Conservation (phyloP, 2,888 invertebrate genomes). For the Cheilosia urbana region DNA sequence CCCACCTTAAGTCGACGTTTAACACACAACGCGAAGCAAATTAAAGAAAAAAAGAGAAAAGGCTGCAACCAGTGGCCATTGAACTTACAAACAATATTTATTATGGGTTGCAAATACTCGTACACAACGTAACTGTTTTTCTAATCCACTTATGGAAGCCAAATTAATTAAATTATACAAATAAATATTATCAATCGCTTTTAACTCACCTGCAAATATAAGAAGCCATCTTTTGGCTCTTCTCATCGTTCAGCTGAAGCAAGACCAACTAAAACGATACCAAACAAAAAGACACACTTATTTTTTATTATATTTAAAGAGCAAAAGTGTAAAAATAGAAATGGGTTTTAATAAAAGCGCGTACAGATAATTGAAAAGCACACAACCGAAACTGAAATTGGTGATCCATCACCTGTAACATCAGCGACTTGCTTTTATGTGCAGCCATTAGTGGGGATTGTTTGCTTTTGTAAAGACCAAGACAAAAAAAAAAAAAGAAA, state of each 20-base stretch:
- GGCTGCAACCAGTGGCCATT: not conserved
- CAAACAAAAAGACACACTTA: conserved; percentile 22
- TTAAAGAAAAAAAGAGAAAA: too few species aligned
- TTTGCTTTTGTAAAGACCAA: conserved; percentile 12
- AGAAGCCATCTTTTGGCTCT: conserved; percentile 85
- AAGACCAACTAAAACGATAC: conserved; percentile 29
- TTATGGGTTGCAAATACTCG: not conserved
- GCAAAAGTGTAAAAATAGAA: conserved; percentile 10
- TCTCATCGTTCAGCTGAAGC: conserved; percentile 82
- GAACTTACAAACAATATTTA: not conserved
- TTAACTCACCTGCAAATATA: conserved; percentile 84
- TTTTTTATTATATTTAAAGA: not conserved
- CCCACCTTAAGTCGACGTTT: too few species aligned
- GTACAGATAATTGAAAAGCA: conserved; percentile 14
- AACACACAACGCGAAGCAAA: too few species aligned
- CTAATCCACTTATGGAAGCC: not conserved
- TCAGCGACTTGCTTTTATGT: conserved; percentile 16
- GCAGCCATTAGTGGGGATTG: conserved; percentile 27
- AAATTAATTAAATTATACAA: not conserved
- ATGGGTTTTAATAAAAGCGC: conserved; percentile 6
- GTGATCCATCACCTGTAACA: conserved; percentile 37
- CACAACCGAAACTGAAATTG: not conserved
- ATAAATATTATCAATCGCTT: not conserved
- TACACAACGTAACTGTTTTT: not conserved
- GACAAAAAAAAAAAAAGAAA: not conserved